A percentile compares a stretch with the other conserved stretches of the same genome.
phyloP scores from a whole-genome alignment of 64 coral and sea anemone genomes.

The Acropora yongei region DNA sequence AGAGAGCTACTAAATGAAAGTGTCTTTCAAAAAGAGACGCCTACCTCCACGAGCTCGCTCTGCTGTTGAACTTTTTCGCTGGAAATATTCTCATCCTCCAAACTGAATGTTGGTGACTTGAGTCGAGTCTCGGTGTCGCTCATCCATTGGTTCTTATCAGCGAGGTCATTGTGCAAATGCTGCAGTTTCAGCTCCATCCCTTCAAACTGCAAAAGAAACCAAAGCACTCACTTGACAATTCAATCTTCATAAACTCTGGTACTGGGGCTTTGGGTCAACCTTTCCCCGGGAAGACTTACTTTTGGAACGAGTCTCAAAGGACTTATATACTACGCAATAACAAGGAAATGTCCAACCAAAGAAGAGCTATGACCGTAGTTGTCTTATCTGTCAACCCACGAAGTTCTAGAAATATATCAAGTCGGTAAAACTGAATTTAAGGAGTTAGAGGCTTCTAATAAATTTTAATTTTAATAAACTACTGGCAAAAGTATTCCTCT shows the following conservation, averaged over 20 bases:
- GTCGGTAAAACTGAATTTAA: no score
- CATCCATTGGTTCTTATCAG: constrained; percentile 93
- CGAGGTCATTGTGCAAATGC: constrained; percentile 67
- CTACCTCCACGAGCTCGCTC: constrained; percentile 38
- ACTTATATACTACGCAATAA: no score
- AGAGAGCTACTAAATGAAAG: background rate
- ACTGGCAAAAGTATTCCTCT: no score
- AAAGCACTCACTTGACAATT: background rate
- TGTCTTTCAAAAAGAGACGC: background rate
- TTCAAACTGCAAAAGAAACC: constrained; percentile 62
- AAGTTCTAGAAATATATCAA: no score
- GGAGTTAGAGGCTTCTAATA: no score
- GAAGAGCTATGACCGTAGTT: no score
- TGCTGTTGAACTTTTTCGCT: constrained; percentile 78
- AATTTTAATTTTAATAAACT: no score
- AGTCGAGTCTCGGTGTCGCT: constrained; percentile 86
- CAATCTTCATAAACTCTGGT: background rate
- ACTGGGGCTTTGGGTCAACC: no score
- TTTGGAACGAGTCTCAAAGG: no score
- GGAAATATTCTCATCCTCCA: constrained; percentile 76
- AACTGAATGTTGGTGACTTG: constrained; percentile 73
- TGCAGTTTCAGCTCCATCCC: constrained; percentile 86
- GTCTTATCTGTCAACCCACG: no score
- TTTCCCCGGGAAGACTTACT: no score
- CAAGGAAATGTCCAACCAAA: no score